Evolutionary conservation across 2,888 invertebrate genomes (phyloP), one percentile per base, ranked within the genome.

Genomic region (Pteria penguin): DNA sequence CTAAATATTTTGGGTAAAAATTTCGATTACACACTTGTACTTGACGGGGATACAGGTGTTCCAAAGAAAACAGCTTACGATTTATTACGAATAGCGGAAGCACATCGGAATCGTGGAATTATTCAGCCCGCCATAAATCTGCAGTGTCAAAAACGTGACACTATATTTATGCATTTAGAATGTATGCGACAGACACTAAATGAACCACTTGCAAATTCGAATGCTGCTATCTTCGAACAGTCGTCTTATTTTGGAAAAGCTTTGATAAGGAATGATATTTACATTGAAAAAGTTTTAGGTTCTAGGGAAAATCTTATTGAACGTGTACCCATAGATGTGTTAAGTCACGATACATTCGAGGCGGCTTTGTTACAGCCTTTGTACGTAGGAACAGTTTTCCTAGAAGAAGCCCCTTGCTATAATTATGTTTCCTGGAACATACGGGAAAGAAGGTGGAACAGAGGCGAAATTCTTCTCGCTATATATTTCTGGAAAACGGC

Each of bases 291-390:
- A 18, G 80, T 87, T 22, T 78, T 87, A 5, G 85, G 86, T 14
- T 67, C 72, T 3, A 63, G 78, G 24, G 81, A 82, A 1, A 72
- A 78, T 18, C 74, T 79, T 26, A 82, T 87, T n/a, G 87, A 87
- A 76, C 72, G 82, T 11, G 84, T 87, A 1, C 87, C 87, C 0
- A 79, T 87, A 11, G 85, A 87, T 61, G 86, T 86, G 1, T 80
- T 87, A 2, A 87, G 87, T 52, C 87, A 87, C 36, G 87, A 86
- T 70, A 87, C 87, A 3, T 87, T 85, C 63, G 87, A 87, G 54
- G 86, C 87, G 2, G 82, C 86, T 1, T 67, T 86, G 4, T 72
- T 87, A 52, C 72, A 78, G 14, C 85, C 87, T 0, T 71, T 82
- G 8, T 85, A 83, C 69, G 85, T 76, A 11, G 76, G 82, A 3